Conservation (phyloP, 2,113 vertebrate species). For the Grantiella picta region DNA sequence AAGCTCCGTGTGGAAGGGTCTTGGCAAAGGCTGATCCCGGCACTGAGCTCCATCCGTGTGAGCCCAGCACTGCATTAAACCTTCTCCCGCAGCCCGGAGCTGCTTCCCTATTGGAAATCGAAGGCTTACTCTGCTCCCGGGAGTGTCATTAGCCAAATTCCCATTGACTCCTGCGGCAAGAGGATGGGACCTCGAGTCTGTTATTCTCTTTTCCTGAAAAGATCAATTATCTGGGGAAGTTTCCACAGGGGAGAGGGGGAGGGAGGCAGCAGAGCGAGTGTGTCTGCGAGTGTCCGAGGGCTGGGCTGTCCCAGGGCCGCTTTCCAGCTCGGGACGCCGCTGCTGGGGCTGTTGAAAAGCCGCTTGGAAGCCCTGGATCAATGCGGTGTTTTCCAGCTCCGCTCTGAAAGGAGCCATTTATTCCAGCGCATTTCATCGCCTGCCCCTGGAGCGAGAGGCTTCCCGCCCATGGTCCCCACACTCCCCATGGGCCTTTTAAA, state of each 20-base stretch:
- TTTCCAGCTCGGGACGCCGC: conserved; percentile 50
- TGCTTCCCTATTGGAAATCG: neutral
- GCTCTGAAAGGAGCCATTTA: conserved; percentile 66
- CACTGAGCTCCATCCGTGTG: fast-evolving
- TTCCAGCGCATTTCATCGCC: conserved; percentile 29
- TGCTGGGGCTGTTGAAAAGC: neutral
- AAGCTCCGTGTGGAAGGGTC: fast-evolving
- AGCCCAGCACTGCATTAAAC: neutral
- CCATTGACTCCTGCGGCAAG: neutral
- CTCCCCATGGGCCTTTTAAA: neutral
- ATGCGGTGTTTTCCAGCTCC: conserved; percentile 35
- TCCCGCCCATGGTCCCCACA: neutral
- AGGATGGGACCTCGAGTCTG: neutral
- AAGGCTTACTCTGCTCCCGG: neutral
- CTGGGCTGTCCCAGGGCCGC: neutral
- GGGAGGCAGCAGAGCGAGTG: neutral
- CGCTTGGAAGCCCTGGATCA: conserved; percentile 47
- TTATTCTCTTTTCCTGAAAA: conserved; percentile 21
- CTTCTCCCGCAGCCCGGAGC: neutral
- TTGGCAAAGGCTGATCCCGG: fast-evolving
- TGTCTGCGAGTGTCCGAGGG: neutral
- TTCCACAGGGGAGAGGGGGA: neutral
- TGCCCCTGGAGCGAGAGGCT: neutral
- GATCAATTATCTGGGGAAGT: conserved; percentile 41
- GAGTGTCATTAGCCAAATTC: neutral